phyloP scores from a whole-genome alignment of 2,888 invertebrate species.

The Dryobotodes eremita region DNA sequence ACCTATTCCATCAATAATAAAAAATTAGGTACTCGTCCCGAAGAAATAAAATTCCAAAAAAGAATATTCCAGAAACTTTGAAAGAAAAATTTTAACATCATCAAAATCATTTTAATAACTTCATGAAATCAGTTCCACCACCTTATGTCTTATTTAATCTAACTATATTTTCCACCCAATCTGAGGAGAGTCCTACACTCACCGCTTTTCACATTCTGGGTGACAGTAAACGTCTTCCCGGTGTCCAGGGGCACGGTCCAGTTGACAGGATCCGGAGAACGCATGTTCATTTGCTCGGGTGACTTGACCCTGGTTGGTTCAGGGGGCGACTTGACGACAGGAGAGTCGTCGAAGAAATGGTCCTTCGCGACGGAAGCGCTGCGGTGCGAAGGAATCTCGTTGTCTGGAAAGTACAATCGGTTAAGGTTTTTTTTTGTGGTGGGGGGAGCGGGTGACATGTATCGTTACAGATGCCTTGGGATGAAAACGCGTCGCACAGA shows the following conservation, averaged over 20 bases:
- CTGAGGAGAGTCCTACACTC: conserved; percentile 83
- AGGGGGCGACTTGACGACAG: conserved; percentile 97
- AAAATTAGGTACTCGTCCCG: background rate
- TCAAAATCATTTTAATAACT: background rate
- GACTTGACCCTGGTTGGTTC: conserved; percentile 98
- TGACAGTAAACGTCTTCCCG: conserved; percentile 97
- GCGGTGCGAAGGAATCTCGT: conserved; percentile 87
- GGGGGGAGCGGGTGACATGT: conserved; percentile 31
- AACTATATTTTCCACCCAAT: conserved; percentile 79
- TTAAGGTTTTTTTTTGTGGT: conserved; percentile 18
- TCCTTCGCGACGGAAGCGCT: conserved; percentile 90
- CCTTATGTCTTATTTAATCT: conserved; percentile 65
- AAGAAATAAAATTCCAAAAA: background rate
- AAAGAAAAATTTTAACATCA: background rate
- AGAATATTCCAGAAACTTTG: background rate
- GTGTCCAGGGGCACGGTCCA: conserved; percentile 98
- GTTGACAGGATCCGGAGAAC: conserved; percentile 98
- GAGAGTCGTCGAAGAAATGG: conserved; percentile 89
- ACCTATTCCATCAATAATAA: background rate
- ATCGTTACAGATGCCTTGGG: conserved; percentile 61
- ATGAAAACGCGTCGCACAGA: conserved; percentile 12
- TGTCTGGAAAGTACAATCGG: conserved; percentile 74
- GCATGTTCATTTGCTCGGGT: conserved; percentile 97
- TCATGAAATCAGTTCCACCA: conserved; percentile 70
- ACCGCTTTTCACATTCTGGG: conserved; percentile 95